Percentiles rank a stretch among this genome's conserved stretches.
phyloP scores from a whole-genome alignment of 2,888 invertebrate genomes.

The Drosophila cognata region DNA sequence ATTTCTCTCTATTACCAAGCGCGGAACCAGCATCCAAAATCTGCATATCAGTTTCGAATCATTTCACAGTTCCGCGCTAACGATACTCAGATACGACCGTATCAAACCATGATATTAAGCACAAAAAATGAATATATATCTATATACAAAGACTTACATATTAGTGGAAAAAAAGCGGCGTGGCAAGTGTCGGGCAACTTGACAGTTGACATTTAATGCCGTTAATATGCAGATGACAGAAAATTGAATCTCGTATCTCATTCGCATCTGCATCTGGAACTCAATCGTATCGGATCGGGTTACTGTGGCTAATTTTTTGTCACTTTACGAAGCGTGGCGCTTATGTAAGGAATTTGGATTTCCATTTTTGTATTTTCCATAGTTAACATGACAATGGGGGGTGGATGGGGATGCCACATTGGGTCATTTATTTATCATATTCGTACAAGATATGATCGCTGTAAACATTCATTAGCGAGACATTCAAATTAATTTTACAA shows the following conservation, averaged over 20 bases:
- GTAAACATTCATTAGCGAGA: conserved; percentile 71
- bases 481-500: conserved; percentile 79
- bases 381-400: conserved; percentile 65
- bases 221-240: conserved; percentile 54
- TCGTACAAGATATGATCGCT: conserved; percentile 58
- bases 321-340: conserved; percentile 37
- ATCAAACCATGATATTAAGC: conserved; percentile 30
- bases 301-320: conserved; percentile 69
- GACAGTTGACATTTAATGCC: conserved; percentile 64
- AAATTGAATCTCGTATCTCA: conserved; percentile 41
- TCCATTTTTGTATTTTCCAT: conserved; percentile 43
- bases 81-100: conserved; percentile 21
- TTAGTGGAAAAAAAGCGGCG: conserved; percentile 24
- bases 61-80: conserved; percentile 65
- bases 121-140: conserved; percentile 2
- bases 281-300: conserved; percentile 24
- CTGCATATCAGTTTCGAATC: conserved; percentile 70
- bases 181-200: conserved; percentile 52
- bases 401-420: not conserved
- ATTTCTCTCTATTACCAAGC: conserved; percentile 52
- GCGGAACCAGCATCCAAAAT: conserved; percentile 26
- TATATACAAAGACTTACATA: not conserved
- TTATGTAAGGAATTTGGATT: conserved; percentile 55
- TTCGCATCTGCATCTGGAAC: conserved; percentile 28
- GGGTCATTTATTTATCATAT: conserved; percentile 15